phyloP scores from a whole-genome alignment of 1,140 invertebrate species.

The Platorchestia sp. region DNA sequence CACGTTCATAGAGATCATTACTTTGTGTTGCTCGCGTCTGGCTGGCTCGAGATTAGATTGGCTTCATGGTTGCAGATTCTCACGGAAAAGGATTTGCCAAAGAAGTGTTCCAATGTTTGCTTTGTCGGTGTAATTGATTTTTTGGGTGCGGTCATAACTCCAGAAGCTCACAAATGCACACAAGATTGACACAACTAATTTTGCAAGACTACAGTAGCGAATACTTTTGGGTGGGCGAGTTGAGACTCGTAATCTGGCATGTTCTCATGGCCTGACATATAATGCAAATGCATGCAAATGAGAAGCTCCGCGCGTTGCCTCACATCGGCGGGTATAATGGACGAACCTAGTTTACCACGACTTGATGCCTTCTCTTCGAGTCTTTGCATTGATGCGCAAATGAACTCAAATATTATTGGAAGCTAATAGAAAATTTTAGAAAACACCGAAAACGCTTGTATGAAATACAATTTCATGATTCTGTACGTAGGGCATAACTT shows the following conservation, averaged over 20 bases:
- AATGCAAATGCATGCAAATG: constrained; percentile 44
- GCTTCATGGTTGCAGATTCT: not conserved
- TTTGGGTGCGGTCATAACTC: not conserved
- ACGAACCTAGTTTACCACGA: not conserved
- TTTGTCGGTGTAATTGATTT: constrained; percentile 7
- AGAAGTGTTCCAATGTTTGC: not conserved
- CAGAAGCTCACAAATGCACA: not conserved
- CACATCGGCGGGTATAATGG: not conserved
- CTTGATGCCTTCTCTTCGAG: not conserved
- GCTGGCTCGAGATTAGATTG: constrained; percentile 17
- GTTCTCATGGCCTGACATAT: constrained; percentile 22
- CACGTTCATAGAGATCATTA: constrained; percentile 39
- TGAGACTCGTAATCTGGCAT: not conserved
- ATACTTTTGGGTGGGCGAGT: not conserved
- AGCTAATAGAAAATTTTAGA: not conserved
- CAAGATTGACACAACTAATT: constrained; percentile 24
- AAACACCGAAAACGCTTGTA: too few relatives aligned
- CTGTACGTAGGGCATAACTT: not conserved
- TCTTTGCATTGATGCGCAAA: not conserved
- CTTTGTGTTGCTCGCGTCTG: not conserved
- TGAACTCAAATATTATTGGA: not conserved
- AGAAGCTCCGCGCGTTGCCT: constrained; percentile 4
- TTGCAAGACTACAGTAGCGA: not conserved
- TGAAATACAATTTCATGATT: not conserved
- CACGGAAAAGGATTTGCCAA: not conserved